These are phyloP conservation scores for Ericerus pela DNA, from an alignment of 1,140 invertebrate species.

Conservation along the genomic window DNA sequence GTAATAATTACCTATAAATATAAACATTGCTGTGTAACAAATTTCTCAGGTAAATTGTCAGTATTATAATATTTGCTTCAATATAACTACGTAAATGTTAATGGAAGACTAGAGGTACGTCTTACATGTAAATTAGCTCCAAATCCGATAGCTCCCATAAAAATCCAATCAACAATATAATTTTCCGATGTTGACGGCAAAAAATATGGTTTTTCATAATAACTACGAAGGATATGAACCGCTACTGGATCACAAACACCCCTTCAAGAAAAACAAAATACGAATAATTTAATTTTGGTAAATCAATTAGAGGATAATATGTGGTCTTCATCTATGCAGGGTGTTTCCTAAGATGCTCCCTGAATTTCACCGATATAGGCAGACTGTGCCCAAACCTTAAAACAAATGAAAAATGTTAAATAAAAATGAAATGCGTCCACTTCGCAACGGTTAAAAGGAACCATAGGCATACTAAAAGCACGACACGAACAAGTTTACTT, in stretches of 20 bases:
- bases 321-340: background rate
- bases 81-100: too few relatives aligned
- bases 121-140: constrained; percentile 88
- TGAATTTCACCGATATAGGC: background rate
- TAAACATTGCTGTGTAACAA: too few relatives aligned
- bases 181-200: constrained; percentile 66
- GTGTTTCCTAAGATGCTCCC: background rate
- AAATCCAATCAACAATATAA: constrained; percentile 84
- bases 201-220: constrained; percentile 78
- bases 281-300: too few relatives aligned
- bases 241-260: constrained; percentile 76
- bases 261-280: too few relatives aligned
- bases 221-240: constrained; percentile 53
- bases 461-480: too few relatives aligned
- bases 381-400: background rate
- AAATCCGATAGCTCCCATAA: constrained; percentile 83
- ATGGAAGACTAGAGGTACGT: too few relatives aligned
- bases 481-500: too few relatives aligned
- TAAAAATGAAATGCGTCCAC: background rate
- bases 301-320: background rate
- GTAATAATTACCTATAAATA: constrained; percentile 9
- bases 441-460: background rate
- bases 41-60: too few relatives aligned
- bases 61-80: too few relatives aligned
- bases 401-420: background rate